phyloP scores from a whole-genome alignment of 2,888 invertebrate genomes.

The Carabus problematicus region DNA sequence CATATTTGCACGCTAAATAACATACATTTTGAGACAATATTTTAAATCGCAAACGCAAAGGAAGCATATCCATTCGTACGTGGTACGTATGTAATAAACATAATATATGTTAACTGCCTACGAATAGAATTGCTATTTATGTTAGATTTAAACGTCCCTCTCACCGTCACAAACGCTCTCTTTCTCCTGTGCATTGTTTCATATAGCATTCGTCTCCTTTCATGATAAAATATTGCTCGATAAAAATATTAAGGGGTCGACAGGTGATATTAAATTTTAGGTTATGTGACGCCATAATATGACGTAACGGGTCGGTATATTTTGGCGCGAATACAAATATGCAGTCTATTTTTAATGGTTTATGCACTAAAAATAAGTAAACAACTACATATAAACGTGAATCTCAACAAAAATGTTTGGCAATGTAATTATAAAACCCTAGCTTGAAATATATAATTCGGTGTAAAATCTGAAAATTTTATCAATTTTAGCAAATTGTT shows the following conservation, averaged over 20 bases:
- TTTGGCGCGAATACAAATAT: too few species aligned
- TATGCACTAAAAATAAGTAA: too few species aligned
- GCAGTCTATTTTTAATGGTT: too few species aligned
- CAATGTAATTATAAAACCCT: too few species aligned
- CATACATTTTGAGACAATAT: constrained; percentile 18
- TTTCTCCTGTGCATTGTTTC: constrained; percentile 1
- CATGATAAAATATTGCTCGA: constrained; percentile 9
- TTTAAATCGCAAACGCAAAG: constrained; percentile 7
- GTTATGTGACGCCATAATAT: constrained; percentile 11
- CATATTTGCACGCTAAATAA: constrained; percentile 19
- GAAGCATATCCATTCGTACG: constrained; percentile 5
- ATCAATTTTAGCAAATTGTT: too few species aligned
- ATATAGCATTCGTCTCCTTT: background rate
- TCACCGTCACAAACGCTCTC: background rate
- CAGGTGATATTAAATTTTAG: constrained; percentile 10
- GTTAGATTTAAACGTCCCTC: background rate
- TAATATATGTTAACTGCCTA: constrained; percentile 13
- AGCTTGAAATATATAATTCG: too few species aligned
- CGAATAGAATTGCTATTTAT: constrained; percentile 19
- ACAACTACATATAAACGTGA: too few species aligned
- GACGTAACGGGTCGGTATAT: background rate
- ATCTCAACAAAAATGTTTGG: too few species aligned
- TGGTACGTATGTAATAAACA: constrained; percentile 19
- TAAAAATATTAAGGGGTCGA: constrained; percentile 1
- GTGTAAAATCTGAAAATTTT: too few species aligned